phyloP scores from a whole-genome alignment of 2,113 vertebrate species.

The Loxodonta africana region DNA sequence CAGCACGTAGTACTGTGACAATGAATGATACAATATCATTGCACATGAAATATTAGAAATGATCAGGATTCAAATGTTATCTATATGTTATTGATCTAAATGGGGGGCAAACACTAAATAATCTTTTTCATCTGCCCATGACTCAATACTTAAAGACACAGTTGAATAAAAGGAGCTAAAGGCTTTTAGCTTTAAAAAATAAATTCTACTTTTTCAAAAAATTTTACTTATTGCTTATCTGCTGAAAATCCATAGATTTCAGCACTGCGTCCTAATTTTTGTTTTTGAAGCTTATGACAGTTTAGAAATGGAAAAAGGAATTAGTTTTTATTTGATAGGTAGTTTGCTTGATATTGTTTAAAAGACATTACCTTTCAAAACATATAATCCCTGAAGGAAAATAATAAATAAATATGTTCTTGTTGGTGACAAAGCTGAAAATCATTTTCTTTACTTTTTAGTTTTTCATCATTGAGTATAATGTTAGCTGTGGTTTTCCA shows the following conservation, averaged over 20 bases:
- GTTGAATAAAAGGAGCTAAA: not conserved
- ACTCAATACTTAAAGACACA: not conserved
- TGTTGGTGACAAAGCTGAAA: conserved; percentile 21
- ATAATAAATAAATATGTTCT: conserved; percentile 23
- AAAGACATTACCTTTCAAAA: not conserved
- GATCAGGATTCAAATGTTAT: not conserved
- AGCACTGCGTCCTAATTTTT: conserved; percentile 16
- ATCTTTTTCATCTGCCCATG: not conserved
- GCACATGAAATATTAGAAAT: not conserved
- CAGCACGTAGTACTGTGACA: not conserved
- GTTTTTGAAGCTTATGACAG: not conserved
- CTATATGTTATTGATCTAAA: not conserved
- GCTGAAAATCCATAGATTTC: not conserved
- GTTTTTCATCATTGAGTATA: no score
- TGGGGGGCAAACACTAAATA: not conserved
- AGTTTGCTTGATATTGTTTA: not conserved
- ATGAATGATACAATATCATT: not conserved
- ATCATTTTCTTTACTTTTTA: no score
- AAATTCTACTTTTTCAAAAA: conserved; percentile 13
- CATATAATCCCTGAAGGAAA: conserved; percentile 30
- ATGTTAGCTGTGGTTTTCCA: no score
- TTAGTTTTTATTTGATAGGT: no score
- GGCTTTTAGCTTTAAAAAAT: not conserved
- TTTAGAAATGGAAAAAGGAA: not conserved
- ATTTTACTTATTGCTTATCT: not conserved